Evolutionary conservation across 2,113 vertebrate genomes (phyloP).

Genomic region (Eptesicus fuscus): DNA sequence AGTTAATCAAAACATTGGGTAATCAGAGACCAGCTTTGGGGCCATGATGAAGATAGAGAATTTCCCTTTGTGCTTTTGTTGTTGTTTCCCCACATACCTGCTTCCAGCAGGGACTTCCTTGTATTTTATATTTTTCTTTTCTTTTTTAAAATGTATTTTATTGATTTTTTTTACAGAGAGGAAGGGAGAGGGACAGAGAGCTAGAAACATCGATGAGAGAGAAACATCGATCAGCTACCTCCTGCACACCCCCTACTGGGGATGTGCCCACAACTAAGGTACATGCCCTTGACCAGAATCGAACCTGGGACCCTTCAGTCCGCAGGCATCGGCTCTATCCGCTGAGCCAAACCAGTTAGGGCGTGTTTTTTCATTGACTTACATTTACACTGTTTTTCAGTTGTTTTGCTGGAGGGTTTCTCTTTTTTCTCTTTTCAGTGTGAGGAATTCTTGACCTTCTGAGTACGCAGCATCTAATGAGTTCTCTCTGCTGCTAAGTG

Average conservation of each 20-base stretch:
- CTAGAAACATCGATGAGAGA: too few relatives aligned
- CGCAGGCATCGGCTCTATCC: too few relatives aligned
- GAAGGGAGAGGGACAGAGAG: too few relatives aligned
- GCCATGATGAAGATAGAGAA: background rate
- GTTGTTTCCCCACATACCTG: accelerated
- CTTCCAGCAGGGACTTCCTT: background rate
- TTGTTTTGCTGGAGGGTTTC: background rate
- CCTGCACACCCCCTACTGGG: too few relatives aligned
- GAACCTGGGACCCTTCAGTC: too few relatives aligned
- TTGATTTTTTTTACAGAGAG: too few relatives aligned
- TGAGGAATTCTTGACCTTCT: constrained; percentile 38
- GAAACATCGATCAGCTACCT: too few relatives aligned
- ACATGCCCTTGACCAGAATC: too few relatives aligned
- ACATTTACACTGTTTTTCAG: background rate
- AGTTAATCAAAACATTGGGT: background rate
- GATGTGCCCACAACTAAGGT: too few relatives aligned
- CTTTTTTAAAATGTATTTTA: too few relatives aligned
- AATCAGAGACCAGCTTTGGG: background rate
- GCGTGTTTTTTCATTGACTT: background rate
- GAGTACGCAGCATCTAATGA: constrained; percentile 25
- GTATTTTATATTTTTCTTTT: background rate
- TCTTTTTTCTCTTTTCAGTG: background rate
- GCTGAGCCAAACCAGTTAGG: too few relatives aligned
- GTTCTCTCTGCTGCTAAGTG: background rate
- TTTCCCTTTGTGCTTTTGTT: background rate